Percentiles rank a stretch among this genome's conserved stretches.
These are phyloP conservation scores for Zeuzera pyrina DNA, from an alignment of 2,888 invertebrate species.

Conservation along the genomic window DNA sequence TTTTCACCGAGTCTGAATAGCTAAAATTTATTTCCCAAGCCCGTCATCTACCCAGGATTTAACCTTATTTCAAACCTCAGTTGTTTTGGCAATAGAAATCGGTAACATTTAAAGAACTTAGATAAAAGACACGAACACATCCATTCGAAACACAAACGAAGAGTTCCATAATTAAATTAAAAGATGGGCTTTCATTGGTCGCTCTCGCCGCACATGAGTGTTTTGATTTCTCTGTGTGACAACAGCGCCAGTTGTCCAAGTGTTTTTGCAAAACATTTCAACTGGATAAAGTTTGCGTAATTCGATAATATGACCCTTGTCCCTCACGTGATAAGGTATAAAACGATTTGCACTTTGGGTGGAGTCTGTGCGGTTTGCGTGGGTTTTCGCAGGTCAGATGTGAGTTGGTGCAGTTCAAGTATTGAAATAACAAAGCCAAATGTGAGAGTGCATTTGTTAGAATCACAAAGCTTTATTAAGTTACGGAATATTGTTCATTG, in stretches of 20 bases:
- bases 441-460: conserved; percentile 51
- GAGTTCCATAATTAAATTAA: conserved; percentile 49
- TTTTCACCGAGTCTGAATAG: too few relatives aligned
- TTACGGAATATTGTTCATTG: conserved; percentile 2
- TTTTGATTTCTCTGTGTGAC: conserved; percentile 55
- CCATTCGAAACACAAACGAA: conserved; percentile 1
- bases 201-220: conserved; percentile 46
- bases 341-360: conserved; percentile 15
- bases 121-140: conserved; percentile 10
- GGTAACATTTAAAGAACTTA: conserved; percentile 10
- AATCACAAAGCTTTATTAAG: conserved; percentile 42
- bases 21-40: too few relatives aligned
- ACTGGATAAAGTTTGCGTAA: conserved; percentile 8
- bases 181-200: conserved; percentile 63
- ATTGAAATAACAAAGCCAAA: conserved; percentile 52
- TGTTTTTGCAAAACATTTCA: conserved; percentile 46
- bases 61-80: background rate
- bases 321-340: conserved; percentile 13
- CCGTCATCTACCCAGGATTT: too few relatives aligned
- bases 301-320: background rate
- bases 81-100: conserved; percentile 8
- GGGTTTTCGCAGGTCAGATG: conserved; percentile 29
- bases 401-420: conserved; percentile 50
- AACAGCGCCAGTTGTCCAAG: conserved; percentile 56
- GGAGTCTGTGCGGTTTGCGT: too few relatives aligned